phyloP scores from a whole-genome alignment of 2,113 vertebrate genomes.

The Antigone vipio region DNA sequence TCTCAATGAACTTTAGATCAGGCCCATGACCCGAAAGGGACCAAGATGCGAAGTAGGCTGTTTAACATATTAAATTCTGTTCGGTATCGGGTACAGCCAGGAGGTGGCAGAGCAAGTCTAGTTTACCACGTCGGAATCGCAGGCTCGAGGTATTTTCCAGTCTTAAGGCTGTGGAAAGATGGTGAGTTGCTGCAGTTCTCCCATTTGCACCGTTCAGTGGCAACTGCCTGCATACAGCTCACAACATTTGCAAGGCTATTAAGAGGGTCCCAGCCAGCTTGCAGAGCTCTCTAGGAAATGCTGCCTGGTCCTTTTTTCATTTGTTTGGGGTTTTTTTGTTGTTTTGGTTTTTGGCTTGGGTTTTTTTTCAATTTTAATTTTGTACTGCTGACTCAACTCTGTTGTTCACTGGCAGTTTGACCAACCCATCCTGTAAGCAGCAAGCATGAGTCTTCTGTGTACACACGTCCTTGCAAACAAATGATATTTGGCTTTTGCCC shows the following conservation, averaged over 20 bases:
- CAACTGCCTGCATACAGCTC: neutral
- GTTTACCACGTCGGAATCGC: neutral
- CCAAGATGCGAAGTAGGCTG: accelerated
- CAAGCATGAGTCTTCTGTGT: neutral
- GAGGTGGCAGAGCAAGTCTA: slow-evolving; percentile 63
- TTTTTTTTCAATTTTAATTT: neutral
- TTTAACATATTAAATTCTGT: neutral
- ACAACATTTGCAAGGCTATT: neutral
- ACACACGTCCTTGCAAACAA: accelerated
- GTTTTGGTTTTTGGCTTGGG: too few relatives aligned
- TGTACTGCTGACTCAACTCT: neutral
- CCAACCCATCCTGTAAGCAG: neutral
- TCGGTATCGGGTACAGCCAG: neutral
- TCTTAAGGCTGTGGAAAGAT: neutral
- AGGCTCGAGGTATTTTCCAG: neutral
- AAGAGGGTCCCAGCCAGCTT: neutral
- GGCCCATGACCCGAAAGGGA: neutral
- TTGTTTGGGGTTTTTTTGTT: neutral
- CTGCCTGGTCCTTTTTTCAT: neutral
- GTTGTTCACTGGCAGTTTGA: neutral
- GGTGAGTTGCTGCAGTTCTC: neutral
- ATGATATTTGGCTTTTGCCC: neutral
- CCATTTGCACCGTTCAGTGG: neutral
- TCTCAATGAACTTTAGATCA: neutral
- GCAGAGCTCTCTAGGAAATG: neutral